Percentiles rank a stretch among this genome's conserved stretches.
These are phyloP conservation scores for Enteromius fasciolatus DNA, from an alignment of 2,797 vertebrate genomes.

Conservation along the genomic window DNA sequence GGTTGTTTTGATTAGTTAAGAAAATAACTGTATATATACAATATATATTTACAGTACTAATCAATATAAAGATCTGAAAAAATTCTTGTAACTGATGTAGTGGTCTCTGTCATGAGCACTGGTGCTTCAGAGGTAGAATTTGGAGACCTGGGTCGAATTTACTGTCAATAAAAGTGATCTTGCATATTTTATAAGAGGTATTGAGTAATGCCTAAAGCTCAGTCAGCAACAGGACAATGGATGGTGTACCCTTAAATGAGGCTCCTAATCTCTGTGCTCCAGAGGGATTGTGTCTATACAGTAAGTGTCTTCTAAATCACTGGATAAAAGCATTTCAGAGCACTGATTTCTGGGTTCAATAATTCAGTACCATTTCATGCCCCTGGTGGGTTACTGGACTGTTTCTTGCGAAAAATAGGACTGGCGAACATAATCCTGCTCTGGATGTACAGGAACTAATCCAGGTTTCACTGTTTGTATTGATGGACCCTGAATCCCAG, in stretches of 20 bases:
- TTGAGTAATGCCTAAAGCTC: background rate
- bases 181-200: background rate
- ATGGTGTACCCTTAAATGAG: background rate
- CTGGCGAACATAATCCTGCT: slow-evolving; percentile 71
- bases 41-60: too few relatives aligned
- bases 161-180: background rate
- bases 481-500: background rate
- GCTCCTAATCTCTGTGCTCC: background rate
- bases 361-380: background rate
- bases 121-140: background rate
- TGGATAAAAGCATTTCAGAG: slow-evolving; percentile 31
- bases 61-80: background rate
- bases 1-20: too few relatives aligned
- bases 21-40: too few relatives aligned
- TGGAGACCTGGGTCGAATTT: background rate
- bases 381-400: slow-evolving; percentile 22
- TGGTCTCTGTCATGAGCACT: background rate
- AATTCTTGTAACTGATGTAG: background rate
- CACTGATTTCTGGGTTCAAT: background rate
- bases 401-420: slow-evolving; percentile 40
- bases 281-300: background rate
- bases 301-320: slow-evolving; percentile 2
- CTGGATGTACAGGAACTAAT: slow-evolving; percentile 15
- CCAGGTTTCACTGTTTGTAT: slow-evolving; percentile 43
- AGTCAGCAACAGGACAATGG: background rate